Evolutionary conservation across 2,888 invertebrate genomes (phyloP).

Genomic region (Ichneumoninae sp.): DNA sequence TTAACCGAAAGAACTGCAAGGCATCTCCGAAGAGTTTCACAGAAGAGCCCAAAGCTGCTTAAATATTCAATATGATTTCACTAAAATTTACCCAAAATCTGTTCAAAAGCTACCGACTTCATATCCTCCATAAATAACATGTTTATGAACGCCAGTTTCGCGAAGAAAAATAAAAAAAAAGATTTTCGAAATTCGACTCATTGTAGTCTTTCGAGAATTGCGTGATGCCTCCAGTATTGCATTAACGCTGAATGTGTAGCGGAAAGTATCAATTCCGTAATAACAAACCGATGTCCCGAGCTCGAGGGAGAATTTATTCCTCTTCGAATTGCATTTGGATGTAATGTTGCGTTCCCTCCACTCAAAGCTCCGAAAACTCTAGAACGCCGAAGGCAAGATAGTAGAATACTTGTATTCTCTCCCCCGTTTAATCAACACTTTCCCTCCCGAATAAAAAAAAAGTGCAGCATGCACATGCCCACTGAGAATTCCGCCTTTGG

Average conservation of each 20-base stretch:
- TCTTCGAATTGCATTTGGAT: slow-evolving; percentile 4
- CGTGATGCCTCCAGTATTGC: neutral
- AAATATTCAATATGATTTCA: neutral
- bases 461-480: slow-evolving; percentile 51
- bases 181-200: neutral
- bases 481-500: slow-evolving; percentile 47
- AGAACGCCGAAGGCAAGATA: neutral
- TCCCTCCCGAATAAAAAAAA: slow-evolving; percentile 12
- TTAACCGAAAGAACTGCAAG: neutral
- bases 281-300: neutral
- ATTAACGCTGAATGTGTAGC: slow-evolving; percentile 8
- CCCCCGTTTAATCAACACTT: slow-evolving; percentile 51
- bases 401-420: slow-evolving; percentile 9
- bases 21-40: neutral
- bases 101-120: neutral
- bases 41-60: neutral
- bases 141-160: neutral
- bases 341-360: neutral
- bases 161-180: neutral
- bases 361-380: slow-evolving; percentile 4
- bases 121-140: neutral
- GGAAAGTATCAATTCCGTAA: slow-evolving; percentile 5
- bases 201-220: neutral
- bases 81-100: neutral
- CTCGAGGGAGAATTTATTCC: slow-evolving; percentile 5